Evolutionary conservation across 2,113 vertebrate species (phyloP).

Genomic region (Morphnarchus princeps): DNA sequence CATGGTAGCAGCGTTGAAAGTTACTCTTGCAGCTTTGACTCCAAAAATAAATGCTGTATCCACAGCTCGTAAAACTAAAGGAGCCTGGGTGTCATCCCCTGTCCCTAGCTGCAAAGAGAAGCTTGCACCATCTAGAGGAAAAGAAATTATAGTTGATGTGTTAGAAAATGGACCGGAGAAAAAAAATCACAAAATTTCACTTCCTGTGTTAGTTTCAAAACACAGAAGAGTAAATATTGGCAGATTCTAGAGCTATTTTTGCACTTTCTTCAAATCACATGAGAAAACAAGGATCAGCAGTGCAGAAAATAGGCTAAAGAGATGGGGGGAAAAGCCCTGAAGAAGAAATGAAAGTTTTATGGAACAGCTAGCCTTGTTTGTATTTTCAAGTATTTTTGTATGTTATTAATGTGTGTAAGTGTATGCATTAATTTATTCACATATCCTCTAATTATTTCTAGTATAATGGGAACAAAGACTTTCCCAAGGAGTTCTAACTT

Average conservation of each 20-base stretch:
- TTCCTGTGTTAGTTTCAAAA: not conserved
- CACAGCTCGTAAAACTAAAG: not conserved
- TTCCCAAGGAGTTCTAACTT: not conserved
- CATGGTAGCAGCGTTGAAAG: slow-evolving; percentile 2
- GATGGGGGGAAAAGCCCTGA: fast-evolving
- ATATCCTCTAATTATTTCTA: not conserved
- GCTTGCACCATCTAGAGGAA: slow-evolving; percentile 24
- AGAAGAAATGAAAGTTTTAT: not conserved
- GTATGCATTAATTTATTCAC: not conserved
- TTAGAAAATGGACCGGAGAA: not conserved
- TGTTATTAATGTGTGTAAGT: not conserved
- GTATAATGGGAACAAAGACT: not conserved
- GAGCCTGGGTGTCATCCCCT: not conserved
- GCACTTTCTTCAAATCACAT: not conserved
- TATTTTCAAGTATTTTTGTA: not conserved
- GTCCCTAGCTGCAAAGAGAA: not conserved
- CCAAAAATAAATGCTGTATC: slow-evolving; percentile 41
- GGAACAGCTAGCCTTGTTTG: not conserved
- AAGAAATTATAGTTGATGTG: not conserved
- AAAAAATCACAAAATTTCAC: fast-evolving
- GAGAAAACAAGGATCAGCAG: not conserved
- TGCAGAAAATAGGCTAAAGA: not conserved
- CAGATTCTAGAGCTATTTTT: not conserved
- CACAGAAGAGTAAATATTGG: not conserved
- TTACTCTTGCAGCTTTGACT: not conserved